Conservation (phyloP, 2,888 invertebrate species). For the Cheilosia variabilis region DNA sequence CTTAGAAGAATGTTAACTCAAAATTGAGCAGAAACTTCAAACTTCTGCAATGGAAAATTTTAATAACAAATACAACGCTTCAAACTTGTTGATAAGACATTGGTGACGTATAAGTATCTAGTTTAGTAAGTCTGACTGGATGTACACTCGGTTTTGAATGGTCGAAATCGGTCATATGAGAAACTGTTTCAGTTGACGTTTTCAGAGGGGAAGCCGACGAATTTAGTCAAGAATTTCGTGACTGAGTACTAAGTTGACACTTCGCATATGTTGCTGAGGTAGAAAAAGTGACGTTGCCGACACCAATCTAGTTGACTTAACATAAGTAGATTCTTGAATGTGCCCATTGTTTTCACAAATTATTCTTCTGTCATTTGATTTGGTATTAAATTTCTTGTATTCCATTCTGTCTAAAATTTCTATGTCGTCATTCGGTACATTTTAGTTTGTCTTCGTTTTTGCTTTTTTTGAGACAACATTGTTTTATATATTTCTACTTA, state of each 20-base stretch:
- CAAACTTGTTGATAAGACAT: background rate
- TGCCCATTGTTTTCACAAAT: background rate
- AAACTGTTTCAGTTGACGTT: no score
- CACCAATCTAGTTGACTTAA: no score
- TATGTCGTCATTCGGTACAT: conserved; percentile 8
- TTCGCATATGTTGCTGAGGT: no score
- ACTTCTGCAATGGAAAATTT: background rate
- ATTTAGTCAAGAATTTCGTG: no score
- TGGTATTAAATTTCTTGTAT: background rate
- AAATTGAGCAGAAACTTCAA: background rate
- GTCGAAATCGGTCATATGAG: no score
- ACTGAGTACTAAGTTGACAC: no score
- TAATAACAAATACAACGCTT: background rate
- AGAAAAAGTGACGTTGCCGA: no score
- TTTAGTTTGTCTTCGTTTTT: background rate
- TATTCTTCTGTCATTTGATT: background rate
- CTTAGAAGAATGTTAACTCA: background rate
- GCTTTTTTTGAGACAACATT: background rate
- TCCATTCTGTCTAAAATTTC: background rate
- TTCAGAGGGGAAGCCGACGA: no score
- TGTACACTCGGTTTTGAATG: no score
- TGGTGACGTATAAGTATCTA: no score
- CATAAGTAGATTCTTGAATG: no score
- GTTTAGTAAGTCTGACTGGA: no score
- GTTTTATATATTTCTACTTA: conserved; percentile 3